phyloP scores from a whole-genome alignment of 2,888 invertebrate species.

The Scaptomyza polygonia region DNA sequence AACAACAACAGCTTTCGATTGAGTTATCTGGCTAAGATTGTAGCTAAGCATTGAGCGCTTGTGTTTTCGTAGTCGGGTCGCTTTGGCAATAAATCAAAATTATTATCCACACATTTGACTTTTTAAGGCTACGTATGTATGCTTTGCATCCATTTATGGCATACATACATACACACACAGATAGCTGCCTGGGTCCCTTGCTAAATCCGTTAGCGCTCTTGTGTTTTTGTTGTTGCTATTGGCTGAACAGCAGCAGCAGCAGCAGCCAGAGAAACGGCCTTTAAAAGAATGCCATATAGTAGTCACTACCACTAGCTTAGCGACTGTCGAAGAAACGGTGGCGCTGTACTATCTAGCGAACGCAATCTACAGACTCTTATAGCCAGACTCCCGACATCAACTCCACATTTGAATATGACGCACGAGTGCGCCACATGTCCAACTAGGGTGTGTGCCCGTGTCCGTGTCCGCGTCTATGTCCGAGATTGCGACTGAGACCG shows the following conservation, averaged over 20 bases:
- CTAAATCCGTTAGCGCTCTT: conserved; percentile 58
- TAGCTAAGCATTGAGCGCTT: conserved; percentile 26
- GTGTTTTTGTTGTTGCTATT: conserved; percentile 7
- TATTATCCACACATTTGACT: conserved; percentile 79
- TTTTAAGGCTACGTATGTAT: conserved; percentile 68
- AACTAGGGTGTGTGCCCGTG: conserved; percentile 76
- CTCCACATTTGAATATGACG: conserved; percentile 77
- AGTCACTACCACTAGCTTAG: conserved; percentile 7
- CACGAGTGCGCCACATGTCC: conserved; percentile 72
- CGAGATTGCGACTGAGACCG: conserved; percentile 35
- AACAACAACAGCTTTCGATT: conserved; percentile 38
- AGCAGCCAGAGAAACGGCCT: conserved; percentile 60
- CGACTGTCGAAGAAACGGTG: conserved; percentile 59
- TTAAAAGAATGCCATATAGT: conserved; percentile 71
- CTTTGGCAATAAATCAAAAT: conserved; percentile 77
- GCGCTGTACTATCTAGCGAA: conserved; percentile 75
- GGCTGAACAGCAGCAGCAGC: neutral
- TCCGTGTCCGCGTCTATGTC: conserved; percentile 22
- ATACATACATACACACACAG: conserved; percentile 4
- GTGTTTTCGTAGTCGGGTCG: conserved; percentile 28
- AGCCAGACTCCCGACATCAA: conserved; percentile 54
- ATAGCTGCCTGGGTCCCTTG: conserved; percentile 58
- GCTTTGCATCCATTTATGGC: conserved; percentile 70
- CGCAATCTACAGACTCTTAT: conserved; percentile 67
- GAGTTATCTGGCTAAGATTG: conserved; percentile 71